Percentiles rank a stretch among this genome's conserved stretches.
These are phyloP conservation scores for Hanleya hanleyi DNA, from an alignment of 2,888 invertebrate genomes.

Conservation along the genomic window DNA sequence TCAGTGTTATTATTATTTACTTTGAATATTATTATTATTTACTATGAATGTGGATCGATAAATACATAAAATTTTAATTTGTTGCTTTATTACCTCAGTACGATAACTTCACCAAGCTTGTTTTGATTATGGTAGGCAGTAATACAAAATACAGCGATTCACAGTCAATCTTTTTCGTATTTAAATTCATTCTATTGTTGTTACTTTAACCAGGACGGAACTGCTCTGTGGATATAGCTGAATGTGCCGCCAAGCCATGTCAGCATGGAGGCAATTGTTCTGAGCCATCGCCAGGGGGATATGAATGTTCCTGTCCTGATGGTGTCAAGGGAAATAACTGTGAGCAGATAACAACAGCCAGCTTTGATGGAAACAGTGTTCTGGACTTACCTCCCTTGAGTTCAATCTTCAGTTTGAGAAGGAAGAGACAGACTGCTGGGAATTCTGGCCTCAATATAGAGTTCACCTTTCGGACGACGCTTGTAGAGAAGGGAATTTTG, in stretches of 20 bases:
- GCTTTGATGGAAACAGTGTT: conserved; percentile 53
- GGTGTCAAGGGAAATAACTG: conserved; percentile 57
- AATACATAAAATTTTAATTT: too few species aligned
- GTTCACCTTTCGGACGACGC: conserved; percentile 53
- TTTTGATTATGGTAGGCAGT: too few species aligned
- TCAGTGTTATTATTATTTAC: too few species aligned
- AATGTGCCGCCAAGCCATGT: conserved; percentile 83
- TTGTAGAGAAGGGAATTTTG: conserved; percentile 48
- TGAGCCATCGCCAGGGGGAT: conserved; percentile 83
- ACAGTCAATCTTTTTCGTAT: not conserved
- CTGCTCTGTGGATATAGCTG: conserved; percentile 80
- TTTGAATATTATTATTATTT: too few species aligned
- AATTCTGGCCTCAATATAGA: not conserved
- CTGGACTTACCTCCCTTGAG: conserved; percentile 37
- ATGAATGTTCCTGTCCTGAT: conserved; percentile 55
- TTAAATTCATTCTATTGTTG: not conserved
- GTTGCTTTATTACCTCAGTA: too few species aligned
- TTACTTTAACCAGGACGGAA: not conserved
- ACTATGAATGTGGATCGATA: too few species aligned
- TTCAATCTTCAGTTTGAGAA: not conserved
- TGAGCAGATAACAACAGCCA: conserved; percentile 52
- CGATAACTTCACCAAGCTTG: too few species aligned
- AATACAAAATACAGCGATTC: too few species aligned
- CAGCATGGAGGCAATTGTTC: conserved; percentile 94
- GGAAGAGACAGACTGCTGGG: not conserved